These are phyloP conservation scores for Tyria jacobaeae DNA, from an alignment of 2,888 invertebrate genomes.

Conservation along the genomic window DNA sequence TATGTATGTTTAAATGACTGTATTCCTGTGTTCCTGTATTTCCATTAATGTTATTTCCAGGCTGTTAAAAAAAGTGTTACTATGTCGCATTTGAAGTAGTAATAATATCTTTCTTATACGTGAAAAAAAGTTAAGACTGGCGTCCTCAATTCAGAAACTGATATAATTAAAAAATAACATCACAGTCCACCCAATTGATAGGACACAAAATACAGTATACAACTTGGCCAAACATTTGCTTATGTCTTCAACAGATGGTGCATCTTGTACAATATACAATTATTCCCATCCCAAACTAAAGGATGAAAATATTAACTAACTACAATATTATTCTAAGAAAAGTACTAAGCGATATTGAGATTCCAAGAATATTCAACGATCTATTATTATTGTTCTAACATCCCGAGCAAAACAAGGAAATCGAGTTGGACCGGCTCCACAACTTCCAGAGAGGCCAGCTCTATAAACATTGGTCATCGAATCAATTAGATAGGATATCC, in stretches of 20 bases:
- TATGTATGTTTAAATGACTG: not conserved
- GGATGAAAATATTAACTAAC: not conserved
- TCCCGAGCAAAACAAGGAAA: not conserved
- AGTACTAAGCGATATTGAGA: too few species aligned
- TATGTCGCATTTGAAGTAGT: too few species aligned
- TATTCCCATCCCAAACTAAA: not conserved
- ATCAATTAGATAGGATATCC: slow-evolving; percentile 3
- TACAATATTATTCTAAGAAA: not conserved
- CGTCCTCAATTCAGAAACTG: slow-evolving; percentile 3
- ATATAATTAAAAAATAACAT: not conserved
- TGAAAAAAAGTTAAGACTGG: slow-evolving; percentile 1
- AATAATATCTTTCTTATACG: not conserved
- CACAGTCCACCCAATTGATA: not conserved
- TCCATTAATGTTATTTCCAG: too few species aligned
- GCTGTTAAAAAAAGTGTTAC: too few species aligned
- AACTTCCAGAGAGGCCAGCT: not conserved
- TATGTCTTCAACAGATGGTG: not conserved
- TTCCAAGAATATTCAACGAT: slow-evolving; percentile 5
- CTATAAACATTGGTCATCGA: slow-evolving; percentile 6
- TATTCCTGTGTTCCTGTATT: not conserved
- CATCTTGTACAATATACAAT: not conserved
- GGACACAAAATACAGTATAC: too few species aligned
- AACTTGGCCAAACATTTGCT: too few species aligned
- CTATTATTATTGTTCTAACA: slow-evolving; percentile 1
- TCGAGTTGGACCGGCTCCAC: not conserved